Percentiles rank a stretch among this genome's conserved stretches.
Conservation (phyloP, 2,888 invertebrate species). For the Lochmaea capreae region DNA sequence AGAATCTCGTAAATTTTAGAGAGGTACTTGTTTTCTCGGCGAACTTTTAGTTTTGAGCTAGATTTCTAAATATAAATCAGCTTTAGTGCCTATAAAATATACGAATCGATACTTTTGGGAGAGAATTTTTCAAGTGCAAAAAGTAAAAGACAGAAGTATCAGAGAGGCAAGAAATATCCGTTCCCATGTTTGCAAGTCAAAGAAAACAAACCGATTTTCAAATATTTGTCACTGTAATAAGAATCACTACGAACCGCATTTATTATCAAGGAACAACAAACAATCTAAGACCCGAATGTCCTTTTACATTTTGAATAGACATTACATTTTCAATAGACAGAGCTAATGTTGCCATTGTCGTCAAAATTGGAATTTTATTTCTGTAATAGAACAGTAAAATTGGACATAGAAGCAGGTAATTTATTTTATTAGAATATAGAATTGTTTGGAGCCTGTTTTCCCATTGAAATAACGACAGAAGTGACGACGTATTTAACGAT, state of each 20-base stretch:
- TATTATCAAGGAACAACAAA: conserved; percentile 24
- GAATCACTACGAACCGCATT: conserved; percentile 14
- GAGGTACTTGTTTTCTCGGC: neutral
- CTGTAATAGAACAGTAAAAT: conserved; percentile 15
- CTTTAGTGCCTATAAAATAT: conserved; percentile 15
- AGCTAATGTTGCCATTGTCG: neutral
- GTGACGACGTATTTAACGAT: too few species aligned
- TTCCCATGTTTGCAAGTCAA: conserved; percentile 7
- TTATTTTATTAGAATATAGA: neutral
- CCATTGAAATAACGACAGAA: too few species aligned
- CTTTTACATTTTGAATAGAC: conserved; percentile 21
- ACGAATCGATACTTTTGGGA: neutral
- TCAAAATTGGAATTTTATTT: conserved; percentile 27
- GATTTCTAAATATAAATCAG: conserved; percentile 3
- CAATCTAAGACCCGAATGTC: conserved; percentile 5
- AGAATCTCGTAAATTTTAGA: conserved; percentile 11
- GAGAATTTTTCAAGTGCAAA: conserved; percentile 11
- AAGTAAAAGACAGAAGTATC: conserved; percentile 11
- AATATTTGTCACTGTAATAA: conserved; percentile 27
- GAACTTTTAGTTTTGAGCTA: neutral
- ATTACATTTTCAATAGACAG: conserved; percentile 13
- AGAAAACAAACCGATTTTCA: conserved; percentile 20
- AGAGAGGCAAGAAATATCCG: conserved; percentile 12
- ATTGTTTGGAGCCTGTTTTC: neutral
- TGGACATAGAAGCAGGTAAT: neutral